Percentiles rank a stretch among this genome's conserved stretches.
Evolutionary conservation across 2,888 invertebrate genomes (phyloP).

Genomic region (Nebria brevicollis): DNA sequence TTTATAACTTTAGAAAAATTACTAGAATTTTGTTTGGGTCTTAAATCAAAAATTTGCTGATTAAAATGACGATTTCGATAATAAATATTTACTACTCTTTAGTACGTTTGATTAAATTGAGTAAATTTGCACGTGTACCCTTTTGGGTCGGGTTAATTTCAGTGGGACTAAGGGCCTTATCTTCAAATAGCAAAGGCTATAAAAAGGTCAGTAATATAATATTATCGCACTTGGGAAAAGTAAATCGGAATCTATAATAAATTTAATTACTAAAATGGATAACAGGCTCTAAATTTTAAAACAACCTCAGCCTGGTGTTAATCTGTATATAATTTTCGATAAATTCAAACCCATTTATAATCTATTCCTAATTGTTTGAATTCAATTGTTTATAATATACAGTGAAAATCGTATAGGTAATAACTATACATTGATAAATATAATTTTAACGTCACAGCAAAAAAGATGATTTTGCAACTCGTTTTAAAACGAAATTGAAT

Average conservation of each 20-base stretch:
- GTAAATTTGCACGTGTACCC: conserved; percentile 7
- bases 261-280: background rate
- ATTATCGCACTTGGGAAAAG: conserved; percentile 36
- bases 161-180: conserved; percentile 59
- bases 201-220: conserved; percentile 60
- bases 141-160: conserved; percentile 50
- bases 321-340: no score
- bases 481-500: no score
- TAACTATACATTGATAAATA: no score
- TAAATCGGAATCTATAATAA: conserved; percentile 23
- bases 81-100: background rate
- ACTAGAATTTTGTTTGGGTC: background rate
- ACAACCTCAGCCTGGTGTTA: no score
- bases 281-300: background rate
- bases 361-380: no score
- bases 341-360: no score
- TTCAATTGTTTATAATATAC: no score
- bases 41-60: no score
- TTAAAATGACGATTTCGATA: no score
- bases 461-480: no score
- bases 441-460: no score
- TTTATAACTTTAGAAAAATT: background rate
- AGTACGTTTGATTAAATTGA: conserved; percentile 2
- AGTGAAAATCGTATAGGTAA: no score
- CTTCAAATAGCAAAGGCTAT: conserved; percentile 63